Conservation (phyloP, 2,113 vertebrate species). For the Gavialis gangeticus region DNA sequence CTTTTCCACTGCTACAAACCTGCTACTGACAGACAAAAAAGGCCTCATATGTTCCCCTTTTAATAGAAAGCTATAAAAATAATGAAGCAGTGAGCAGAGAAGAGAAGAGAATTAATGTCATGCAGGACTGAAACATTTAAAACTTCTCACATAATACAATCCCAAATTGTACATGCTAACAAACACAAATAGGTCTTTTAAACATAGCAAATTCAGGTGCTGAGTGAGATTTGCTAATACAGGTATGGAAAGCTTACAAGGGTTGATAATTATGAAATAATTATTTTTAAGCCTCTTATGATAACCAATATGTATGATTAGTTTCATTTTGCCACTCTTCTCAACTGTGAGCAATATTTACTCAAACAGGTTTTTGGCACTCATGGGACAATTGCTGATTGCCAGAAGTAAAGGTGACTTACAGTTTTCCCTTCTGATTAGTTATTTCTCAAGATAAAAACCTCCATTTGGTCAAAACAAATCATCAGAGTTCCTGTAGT, state of each 20-base stretch:
- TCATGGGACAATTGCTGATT: background rate
- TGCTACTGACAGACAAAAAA: background rate
- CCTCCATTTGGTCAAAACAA: slow-evolving; percentile 66
- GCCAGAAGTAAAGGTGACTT: slow-evolving; percentile 8
- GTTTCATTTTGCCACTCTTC: background rate
- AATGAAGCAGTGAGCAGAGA: background rate
- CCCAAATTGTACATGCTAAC: background rate
- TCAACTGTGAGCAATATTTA: slow-evolving; percentile 5
- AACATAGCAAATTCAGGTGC: background rate
- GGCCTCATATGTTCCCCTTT: background rate
- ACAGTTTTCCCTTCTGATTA: slow-evolving; percentile 31
- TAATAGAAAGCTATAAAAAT: background rate
- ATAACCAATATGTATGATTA: background rate
- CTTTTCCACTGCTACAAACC: background rate
- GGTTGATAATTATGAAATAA: background rate
- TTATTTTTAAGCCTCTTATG: slow-evolving; percentile 1
- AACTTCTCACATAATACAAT: background rate
- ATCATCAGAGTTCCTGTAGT: slow-evolving; percentile 70
- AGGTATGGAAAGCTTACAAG: background rate
- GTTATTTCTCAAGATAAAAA: slow-evolving; percentile 59
- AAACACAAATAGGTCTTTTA: background rate
- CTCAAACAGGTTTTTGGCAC: background rate
- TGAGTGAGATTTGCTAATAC: background rate
- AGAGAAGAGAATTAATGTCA: background rate
- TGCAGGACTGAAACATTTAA: background rate